These are phyloP conservation scores for Axinella damicornis DNA, from an alignment of 37 sponge, comb jelly and placozoan genomes.

Conservation along the genomic window DNA sequence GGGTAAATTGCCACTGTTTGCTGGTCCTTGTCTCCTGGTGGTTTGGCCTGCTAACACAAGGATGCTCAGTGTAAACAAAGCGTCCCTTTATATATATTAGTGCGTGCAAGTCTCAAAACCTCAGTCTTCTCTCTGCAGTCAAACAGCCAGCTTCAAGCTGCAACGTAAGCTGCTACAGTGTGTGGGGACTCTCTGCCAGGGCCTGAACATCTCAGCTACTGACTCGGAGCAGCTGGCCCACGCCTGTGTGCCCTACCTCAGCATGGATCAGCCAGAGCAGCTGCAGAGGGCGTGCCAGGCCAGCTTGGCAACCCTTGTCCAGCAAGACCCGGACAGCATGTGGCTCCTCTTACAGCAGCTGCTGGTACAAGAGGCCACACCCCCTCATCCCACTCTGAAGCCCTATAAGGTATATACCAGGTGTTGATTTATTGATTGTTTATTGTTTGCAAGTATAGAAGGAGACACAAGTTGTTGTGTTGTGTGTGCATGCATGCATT, in stretches of 20 bases:
- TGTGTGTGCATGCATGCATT: too few relatives aligned
- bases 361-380: not conserved
- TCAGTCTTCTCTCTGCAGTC: too few relatives aligned
- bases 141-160: constrained; percentile 37
- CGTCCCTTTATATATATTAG: too few relatives aligned
- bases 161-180: constrained; percentile 32
- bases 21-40: too few relatives aligned
- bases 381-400: constrained; percentile 47
- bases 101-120: too few relatives aligned
- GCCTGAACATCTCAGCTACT: constrained; percentile 13
- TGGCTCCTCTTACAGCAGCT: constrained; percentile 70
- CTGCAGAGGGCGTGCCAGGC: constrained; percentile 25
- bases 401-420: constrained; percentile 20
- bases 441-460: too few relatives aligned
- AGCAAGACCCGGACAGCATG: constrained; percentile 35
- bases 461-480: too few relatives aligned
- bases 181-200: constrained; percentile 10
- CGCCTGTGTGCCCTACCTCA: constrained; percentile 63
- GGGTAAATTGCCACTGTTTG: too few relatives aligned
- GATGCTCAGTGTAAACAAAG: too few relatives aligned
- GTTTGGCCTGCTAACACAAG: too few relatives aligned
- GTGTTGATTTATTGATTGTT: too few relatives aligned
- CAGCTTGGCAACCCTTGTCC: constrained; percentile 15
- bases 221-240: constrained; percentile 42
- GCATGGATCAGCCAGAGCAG: constrained; percentile 36